phyloP scores from a whole-genome alignment of 1,140 invertebrate genomes.

The Ostrea denselamellosa region DNA sequence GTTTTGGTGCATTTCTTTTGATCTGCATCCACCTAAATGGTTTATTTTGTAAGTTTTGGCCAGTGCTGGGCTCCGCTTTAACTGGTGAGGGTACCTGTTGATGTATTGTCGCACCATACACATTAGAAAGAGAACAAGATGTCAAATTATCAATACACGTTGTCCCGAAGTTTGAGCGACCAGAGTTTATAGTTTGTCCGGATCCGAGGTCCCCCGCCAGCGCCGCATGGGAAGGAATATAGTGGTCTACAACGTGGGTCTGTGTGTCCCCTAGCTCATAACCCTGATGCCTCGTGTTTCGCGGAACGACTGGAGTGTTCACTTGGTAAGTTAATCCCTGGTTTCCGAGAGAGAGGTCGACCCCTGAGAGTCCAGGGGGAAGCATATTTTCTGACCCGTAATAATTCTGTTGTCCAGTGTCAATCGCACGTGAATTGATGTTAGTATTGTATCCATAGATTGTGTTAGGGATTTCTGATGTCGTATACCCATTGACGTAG shows the following conservation, averaged over 20 bases:
- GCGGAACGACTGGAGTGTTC: constrained; percentile 60
- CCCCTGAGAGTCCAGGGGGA: constrained; percentile 57
- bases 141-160: constrained; percentile 62
- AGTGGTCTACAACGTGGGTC: constrained; percentile 61
- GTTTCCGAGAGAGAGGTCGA: constrained; percentile 64
- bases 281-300: constrained; percentile 58
- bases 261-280: constrained; percentile 64
- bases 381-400: constrained; percentile 65
- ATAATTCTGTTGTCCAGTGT: constrained; percentile 69
- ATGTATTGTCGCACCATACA: constrained; percentile 60
- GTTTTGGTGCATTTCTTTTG: constrained; percentile 71
- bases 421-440: constrained; percentile 64
- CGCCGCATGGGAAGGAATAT: constrained; percentile 51
- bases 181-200: constrained; percentile 59
- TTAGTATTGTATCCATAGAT: constrained; percentile 66
- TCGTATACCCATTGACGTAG: constrained; percentile 67
- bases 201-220: constrained; percentile 55
- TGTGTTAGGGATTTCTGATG: constrained; percentile 62
- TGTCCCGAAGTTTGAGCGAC: constrained; percentile 60
- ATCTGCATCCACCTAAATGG: constrained; percentile 76
- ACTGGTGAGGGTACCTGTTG: constrained; percentile 64
- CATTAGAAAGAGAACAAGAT: constrained; percentile 65
- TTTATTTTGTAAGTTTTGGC: constrained; percentile 67
- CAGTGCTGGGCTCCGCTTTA: constrained; percentile 66
- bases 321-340: constrained; percentile 63